phyloP scores from a whole-genome alignment of 2,113 vertebrate genomes.

The Campylorhamphus procurvoides region DNA sequence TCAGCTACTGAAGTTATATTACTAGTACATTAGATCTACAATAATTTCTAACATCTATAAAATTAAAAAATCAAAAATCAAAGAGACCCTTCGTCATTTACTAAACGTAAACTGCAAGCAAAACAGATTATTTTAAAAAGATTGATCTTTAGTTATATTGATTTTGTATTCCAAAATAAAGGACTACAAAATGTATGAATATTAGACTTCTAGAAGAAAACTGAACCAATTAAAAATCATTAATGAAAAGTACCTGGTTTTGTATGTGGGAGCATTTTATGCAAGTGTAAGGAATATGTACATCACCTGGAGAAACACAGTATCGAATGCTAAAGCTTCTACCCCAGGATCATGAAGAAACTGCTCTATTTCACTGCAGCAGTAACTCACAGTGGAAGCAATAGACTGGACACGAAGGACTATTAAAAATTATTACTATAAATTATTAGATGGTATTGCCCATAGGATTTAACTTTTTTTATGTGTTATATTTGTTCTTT shows the following conservation, averaged over 20 bases:
- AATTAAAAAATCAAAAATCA: too few species aligned
- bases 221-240: background rate
- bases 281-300: background rate
- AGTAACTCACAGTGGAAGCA: background rate
- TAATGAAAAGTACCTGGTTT: background rate
- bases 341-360: background rate
- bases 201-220: background rate
- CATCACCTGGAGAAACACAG: background rate
- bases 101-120: background rate
- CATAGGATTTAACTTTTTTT: background rate
- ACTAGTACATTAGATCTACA: too few species aligned
- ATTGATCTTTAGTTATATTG: background rate
- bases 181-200: background rate
- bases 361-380: background rate
- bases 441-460: background rate
- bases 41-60: too few species aligned
- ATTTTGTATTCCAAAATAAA: background rate
- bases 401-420: background rate
- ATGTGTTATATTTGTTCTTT: background rate
- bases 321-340: background rate
- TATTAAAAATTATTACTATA: background rate
- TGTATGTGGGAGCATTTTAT: background rate
- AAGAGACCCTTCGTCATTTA: too few species aligned
- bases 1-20: too few species aligned
- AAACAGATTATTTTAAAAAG: background rate